These are phyloP conservation scores for Cremastobaeus sp. DNA, from an alignment of 2,888 invertebrate genomes.

Conservation along the genomic window DNA sequence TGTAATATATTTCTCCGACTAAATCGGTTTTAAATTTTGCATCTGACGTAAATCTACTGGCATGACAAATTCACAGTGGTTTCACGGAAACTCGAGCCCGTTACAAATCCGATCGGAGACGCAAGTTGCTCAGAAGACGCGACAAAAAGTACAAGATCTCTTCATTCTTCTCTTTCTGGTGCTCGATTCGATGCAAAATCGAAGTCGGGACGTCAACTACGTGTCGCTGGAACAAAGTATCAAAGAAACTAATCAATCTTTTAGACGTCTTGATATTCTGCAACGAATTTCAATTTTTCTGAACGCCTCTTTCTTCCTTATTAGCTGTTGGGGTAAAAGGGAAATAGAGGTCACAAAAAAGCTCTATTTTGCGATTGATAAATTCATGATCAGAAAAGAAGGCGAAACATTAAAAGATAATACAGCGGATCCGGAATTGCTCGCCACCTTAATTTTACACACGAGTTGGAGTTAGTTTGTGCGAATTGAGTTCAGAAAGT, in stretches of 20 bases:
- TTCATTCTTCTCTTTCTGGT: slow-evolving; percentile 42
- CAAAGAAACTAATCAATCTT: slow-evolving; percentile 60
- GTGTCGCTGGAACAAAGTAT: slow-evolving; percentile 54
- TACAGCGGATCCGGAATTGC: slow-evolving; percentile 2
- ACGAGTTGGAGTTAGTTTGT: slow-evolving; percentile 5
- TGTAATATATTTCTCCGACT: slow-evolving; percentile 24
- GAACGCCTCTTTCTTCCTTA: slow-evolving; percentile 27
- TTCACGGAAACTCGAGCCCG: slow-evolving; percentile 50
- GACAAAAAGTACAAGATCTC: slow-evolving; percentile 47
- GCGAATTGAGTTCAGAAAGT: slow-evolving; percentile 23
- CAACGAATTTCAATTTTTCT: slow-evolving; percentile 39
- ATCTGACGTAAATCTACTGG: slow-evolving; percentile 46
- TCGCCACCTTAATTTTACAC: slow-evolving; percentile 19
- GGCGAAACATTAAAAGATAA: slow-evolving; percentile 13
- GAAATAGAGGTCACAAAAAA: slow-evolving; percentile 6
- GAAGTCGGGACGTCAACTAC: slow-evolving; percentile 51
- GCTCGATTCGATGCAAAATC: slow-evolving; percentile 54
- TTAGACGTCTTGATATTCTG: slow-evolving; percentile 44
- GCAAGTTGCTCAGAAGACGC: slow-evolving; percentile 40
- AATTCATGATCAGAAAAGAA: slow-evolving; percentile 17
- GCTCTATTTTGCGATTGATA: slow-evolving; percentile 39
- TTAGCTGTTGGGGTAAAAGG: slow-evolving; percentile 31
- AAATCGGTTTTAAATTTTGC: slow-evolving; percentile 57
- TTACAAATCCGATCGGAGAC: slow-evolving; percentile 57
- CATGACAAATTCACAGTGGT: slow-evolving; percentile 57